Percentiles rank a stretch among this genome's conserved stretches.
Conservation (phyloP, 1,140 invertebrate genomes). For the Protaetia brevitarsis region DNA sequence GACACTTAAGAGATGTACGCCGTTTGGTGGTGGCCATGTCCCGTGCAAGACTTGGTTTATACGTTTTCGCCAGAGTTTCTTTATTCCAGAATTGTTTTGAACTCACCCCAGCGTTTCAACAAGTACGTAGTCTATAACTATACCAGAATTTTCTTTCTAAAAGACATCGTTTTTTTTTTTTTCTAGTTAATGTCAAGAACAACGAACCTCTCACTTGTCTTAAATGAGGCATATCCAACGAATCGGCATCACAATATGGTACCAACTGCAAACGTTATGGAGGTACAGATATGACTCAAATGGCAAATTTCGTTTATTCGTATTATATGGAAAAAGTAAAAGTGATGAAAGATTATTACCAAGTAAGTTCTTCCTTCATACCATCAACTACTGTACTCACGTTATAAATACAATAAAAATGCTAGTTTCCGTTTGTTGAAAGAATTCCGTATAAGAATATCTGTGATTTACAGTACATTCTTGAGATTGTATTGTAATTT, state of each 20-base stretch:
- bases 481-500: too few species aligned
- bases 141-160: neutral
- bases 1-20: slow-evolving; percentile 93
- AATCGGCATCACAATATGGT: slow-evolving; percentile 50
- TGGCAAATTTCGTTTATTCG: slow-evolving; percentile 90
- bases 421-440: too few species aligned
- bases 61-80: slow-evolving; percentile 89
- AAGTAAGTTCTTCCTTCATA: slow-evolving; percentile 42
- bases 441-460: too few species aligned
- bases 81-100: slow-evolving; percentile 97
- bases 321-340: slow-evolving; percentile 79
- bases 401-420: too few species aligned
- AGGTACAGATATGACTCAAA: slow-evolving; percentile 87
- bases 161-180: too few species aligned
- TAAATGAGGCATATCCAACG: slow-evolving; percentile 76
- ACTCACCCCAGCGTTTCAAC: slow-evolving; percentile 89
- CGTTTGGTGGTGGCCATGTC: slow-evolving; percentile 98
- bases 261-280: slow-evolving; percentile 48
- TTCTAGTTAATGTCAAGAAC: slow-evolving; percentile 64
- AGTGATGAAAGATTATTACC: slow-evolving; percentile 57
- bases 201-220: slow-evolving; percentile 70
- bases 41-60: slow-evolving; percentile 93
- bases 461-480: too few species aligned
- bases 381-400: too few species aligned
- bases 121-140: slow-evolving; percentile 55